Base-by-base conservation (phyloP, 1,140 invertebrate genomes). In the Tetranychus cinnabarinus region DNA sequence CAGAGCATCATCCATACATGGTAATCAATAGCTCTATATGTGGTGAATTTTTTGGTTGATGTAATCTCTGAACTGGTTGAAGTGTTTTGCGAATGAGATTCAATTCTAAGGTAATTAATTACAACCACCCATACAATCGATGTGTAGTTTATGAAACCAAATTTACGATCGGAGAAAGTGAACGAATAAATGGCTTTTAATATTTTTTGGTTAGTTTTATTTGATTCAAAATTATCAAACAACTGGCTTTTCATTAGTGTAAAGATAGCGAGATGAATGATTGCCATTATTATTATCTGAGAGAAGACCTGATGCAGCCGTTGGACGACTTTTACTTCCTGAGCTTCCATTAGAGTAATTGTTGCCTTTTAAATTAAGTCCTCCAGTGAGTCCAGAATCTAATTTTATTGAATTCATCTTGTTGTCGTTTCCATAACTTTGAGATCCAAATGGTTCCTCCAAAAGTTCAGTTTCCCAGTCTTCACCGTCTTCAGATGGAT, bases 401-500 rank as follows among this genome's bases (percentile, higher is more conserved):
- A 59, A 39, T 35, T 59, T 59, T 1, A 59, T 4, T 7, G 42
- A 3, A 15, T 13, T n/a, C 37, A 56, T 39, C 3, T 15, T 35
- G 8, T 7, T 56, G 15, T n/a, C 48, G 48, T 52, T 52, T 52
- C 33, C 48, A 33, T 42, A 42, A 8, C 23, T n/a, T 33, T 52
- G 50, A n/a, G 50, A 52, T 13, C 55, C 55, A 36, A 56, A 56
- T 36, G 34, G 37, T 52, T 56, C 55, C 3, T 56, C 55, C 1
- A 56, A 34, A 15, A 56, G 34, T 56, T 56, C 55, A 12, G 77
- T 76, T 68, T 81, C 78, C 79, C 78, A 80, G 58, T 80, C 79
- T 63, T 77, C 75, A 69, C 77, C 77, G 63, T 79, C 77, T 67
- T 79, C 78, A 36, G 74, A 74, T 50, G 79, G 78, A 65, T 80